Percentiles rank a stretch among this genome's conserved stretches.
phyloP scores from a whole-genome alignment of 2,888 invertebrate genomes.

The Toxonevra muliebris region DNA sequence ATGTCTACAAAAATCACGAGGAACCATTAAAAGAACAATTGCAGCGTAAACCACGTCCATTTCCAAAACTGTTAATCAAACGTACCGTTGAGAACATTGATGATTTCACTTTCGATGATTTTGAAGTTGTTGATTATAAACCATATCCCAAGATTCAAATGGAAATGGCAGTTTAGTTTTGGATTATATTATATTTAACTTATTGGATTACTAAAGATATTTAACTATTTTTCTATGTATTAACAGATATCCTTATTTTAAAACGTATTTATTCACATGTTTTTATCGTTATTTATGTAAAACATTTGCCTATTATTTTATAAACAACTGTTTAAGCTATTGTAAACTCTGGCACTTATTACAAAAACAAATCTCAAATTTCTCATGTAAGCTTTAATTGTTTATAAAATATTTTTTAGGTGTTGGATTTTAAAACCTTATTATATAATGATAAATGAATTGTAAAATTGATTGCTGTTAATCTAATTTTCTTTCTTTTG shows the following conservation, averaged over 20 bases:
- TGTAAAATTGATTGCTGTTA: no score
- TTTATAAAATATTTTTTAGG: no score
- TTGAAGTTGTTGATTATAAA: conserved; percentile 83
- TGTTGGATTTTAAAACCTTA: no score
- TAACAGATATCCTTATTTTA: no score
- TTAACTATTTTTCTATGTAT: no score
- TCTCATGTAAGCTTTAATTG: no score
- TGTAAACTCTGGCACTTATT: background rate
- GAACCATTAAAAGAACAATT: conserved; percentile 84
- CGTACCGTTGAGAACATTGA: conserved; percentile 81
- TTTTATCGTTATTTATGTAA: background rate
- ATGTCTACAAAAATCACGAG: conserved; percentile 91
- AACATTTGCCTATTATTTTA: no score
- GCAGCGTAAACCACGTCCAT: conserved; percentile 78
- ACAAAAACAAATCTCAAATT: no score
- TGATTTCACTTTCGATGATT: conserved; percentile 87
- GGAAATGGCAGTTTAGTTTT: conserved; percentile 72
- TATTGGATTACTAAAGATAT: no score
- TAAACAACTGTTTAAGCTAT: background rate
- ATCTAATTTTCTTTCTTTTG: no score
- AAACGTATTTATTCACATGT: background rate
- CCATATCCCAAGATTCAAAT: conserved; percentile 91
- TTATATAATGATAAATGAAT: no score
- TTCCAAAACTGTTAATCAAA: conserved; percentile 83
- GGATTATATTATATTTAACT: background rate